Conservation (phyloP, 2,888 invertebrate genomes). For the Netelia virgata region DNA sequence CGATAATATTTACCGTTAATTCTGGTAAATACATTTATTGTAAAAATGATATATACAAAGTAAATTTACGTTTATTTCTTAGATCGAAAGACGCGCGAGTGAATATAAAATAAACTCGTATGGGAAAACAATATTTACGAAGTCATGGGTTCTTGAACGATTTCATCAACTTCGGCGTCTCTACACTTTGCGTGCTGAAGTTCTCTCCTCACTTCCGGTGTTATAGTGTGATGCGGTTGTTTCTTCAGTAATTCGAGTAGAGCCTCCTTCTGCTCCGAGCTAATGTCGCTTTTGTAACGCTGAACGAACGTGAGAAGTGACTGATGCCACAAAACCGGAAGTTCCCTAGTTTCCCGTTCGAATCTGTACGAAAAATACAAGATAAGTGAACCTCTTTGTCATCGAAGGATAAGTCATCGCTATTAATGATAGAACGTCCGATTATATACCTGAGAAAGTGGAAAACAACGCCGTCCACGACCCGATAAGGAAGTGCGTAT, state of each 20-base stretch:
- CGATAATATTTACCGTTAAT: background rate
- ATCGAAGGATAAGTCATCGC: background rate
- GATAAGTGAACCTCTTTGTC: slow-evolving; percentile 21
- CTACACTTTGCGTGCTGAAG: slow-evolving; percentile 93
- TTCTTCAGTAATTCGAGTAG: slow-evolving; percentile 91
- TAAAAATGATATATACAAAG: slow-evolving; percentile 36
- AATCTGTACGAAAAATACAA: slow-evolving; percentile 88
- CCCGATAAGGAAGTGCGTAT: slow-evolving; percentile 98
- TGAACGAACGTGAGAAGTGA: slow-evolving; percentile 96
- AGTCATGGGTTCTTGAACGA: slow-evolving; percentile 76
- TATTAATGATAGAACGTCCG: background rate
- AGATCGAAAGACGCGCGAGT: slow-evolving; percentile 13
- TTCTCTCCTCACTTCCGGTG: slow-evolving; percentile 94
- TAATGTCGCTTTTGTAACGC: slow-evolving; percentile 97
- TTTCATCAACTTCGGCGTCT: slow-evolving; percentile 87
- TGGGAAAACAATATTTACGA: slow-evolving; percentile 58
- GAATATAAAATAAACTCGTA: slow-evolving; percentile 26
- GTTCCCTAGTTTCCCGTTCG: slow-evolving; percentile 91
- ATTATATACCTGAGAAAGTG: slow-evolving; percentile 93
- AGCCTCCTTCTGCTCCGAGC: slow-evolving; percentile 95
- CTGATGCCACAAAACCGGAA: slow-evolving; percentile 99
- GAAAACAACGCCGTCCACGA: slow-evolving; percentile 97
- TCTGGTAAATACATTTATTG: slow-evolving; percentile 1
- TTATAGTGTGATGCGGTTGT: slow-evolving; percentile 90
- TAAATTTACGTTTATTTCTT: slow-evolving; percentile 39